Conservation (phyloP, 2,113 vertebrate species). For the Calidris pugnax region DNA sequence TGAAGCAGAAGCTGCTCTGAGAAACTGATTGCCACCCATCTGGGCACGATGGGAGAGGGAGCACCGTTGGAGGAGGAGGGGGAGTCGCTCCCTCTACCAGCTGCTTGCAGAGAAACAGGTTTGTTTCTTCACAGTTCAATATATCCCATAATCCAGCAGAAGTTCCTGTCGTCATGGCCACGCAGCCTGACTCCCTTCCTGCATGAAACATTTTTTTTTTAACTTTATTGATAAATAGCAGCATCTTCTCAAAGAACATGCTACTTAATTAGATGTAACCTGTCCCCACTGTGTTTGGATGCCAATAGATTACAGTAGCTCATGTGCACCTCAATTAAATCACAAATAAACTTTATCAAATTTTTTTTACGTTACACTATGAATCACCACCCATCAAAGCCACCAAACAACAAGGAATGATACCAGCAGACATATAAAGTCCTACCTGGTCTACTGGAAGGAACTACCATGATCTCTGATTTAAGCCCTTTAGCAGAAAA, state of each 20-base stretch:
- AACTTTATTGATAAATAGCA: neutral
- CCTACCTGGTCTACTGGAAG: neutral
- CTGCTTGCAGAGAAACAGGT: conserved; percentile 91
- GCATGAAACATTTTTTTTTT: conserved; percentile 10
- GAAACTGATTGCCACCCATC: conserved; percentile 74
- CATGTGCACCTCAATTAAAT: neutral
- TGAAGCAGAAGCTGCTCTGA: conserved; percentile 76
- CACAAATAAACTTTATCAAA: neutral
- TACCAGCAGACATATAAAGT: neutral
- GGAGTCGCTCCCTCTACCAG: conserved; percentile 80
- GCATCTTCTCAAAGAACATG: neutral
- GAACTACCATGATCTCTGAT: neutral
- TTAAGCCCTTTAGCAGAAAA: neutral
- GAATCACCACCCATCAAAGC: neutral
- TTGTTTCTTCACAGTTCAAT: conserved; percentile 80
- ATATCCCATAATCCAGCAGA: conserved; percentile 93
- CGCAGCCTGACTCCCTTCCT: conserved; percentile 87
- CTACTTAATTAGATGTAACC: neutral
- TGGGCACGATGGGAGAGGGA: conserved; percentile 75
- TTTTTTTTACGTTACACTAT: neutral
- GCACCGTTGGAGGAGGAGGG: conserved; percentile 77
- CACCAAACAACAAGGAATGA: neutral
- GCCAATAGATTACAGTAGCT: neutral
- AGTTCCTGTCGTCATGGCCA: conserved; percentile 87
- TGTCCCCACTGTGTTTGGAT: neutral